Evolutionary conservation across 2,888 invertebrate genomes (phyloP).

Genomic region (Andrena chrysosceles): DNA sequence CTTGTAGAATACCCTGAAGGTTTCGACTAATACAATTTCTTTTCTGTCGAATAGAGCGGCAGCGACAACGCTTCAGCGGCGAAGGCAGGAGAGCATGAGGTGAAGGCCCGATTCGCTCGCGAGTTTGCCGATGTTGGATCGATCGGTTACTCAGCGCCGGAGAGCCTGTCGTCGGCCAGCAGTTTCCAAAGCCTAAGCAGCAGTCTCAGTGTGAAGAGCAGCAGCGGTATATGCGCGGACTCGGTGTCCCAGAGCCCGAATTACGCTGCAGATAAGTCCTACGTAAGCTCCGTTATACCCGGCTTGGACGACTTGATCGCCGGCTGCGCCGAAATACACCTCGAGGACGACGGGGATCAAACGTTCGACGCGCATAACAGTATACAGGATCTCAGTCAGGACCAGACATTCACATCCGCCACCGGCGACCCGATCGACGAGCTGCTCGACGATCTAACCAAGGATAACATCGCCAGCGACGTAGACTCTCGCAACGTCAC

Average conservation of each 20-base stretch:
- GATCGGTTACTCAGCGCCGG: conserved; percentile 57
- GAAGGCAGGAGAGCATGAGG: conserved; percentile 76
- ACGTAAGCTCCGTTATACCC: conserved; percentile 73
- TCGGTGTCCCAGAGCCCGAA: conserved; percentile 65
- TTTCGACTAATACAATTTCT: neutral
- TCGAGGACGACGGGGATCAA: conserved; percentile 59
- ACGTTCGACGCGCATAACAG: conserved; percentile 37
- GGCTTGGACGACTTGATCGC: conserved; percentile 79
- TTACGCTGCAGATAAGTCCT: conserved; percentile 69
- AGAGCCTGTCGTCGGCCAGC: conserved; percentile 79
- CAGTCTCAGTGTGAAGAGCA: conserved; percentile 77
- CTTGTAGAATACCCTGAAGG: no score
- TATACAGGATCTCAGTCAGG: conserved; percentile 71
- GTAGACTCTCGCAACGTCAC: no score
- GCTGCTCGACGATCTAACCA: conserved; percentile 33
- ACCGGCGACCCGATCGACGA: conserved; percentile 69
- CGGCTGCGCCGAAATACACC: conserved; percentile 76
- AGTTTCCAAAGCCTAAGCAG: conserved; percentile 80
- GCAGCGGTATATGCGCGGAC: conserved; percentile 74
- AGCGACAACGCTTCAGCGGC: conserved; percentile 50
- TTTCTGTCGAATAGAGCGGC: conserved; percentile 55
- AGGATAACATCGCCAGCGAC: conserved; percentile 11
- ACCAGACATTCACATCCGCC: conserved; percentile 79
- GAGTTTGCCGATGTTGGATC: conserved; percentile 78
- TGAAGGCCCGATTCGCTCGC: conserved; percentile 79